Base-by-base conservation (phyloP, 2,888 invertebrate species). In the Agrotis puta region DNA sequence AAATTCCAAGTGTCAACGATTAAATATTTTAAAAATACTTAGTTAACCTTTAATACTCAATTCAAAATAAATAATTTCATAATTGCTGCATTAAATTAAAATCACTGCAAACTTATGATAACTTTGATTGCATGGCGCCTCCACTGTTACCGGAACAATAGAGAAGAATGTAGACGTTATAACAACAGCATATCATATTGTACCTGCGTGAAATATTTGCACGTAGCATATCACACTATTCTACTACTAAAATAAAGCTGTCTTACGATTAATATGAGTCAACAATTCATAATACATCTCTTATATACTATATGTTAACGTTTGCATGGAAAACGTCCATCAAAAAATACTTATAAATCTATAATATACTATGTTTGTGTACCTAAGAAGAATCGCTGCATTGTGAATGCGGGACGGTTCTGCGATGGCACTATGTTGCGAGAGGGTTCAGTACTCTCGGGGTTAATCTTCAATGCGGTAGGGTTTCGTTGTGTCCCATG, bases 341-440 rank as follows among this genome's bases (percentile, higher is more conserved):
- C 81, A 85, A 80, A 81, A 75, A 81, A 81, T 82, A 82, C 81
- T 85, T 87, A 82, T 50, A 79, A 56, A 82, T 74, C 68, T 81
- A 83, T 79, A 64, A n/a, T 59, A 64, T 62, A 70, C 70, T 83
- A 75, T 74, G 76, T 65, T 80, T 80, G 77, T 80, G 77, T 82
- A 85, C 79, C 69, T 79, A 87, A 64, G 51, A 81, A 81, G 84
- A 85, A 88, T 85, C 78, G 80, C 67, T 81, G 84, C 84, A 70
- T 84, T 85, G 84, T 85, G 85, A 84, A 86, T 86, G 85, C 88
- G 86, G 83, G 83, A 82, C 74, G 76, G 70, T 79, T 74, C 74
- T 81, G 58, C 53, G 86, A 91, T 92, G 92, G 92, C 92, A 93
- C 89, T 87, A 79, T 76, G 77, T 64, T 69, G 69, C 71, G 58